Conservation (phyloP, 2,113 vertebrate genomes). For the Calypte anna region DNA sequence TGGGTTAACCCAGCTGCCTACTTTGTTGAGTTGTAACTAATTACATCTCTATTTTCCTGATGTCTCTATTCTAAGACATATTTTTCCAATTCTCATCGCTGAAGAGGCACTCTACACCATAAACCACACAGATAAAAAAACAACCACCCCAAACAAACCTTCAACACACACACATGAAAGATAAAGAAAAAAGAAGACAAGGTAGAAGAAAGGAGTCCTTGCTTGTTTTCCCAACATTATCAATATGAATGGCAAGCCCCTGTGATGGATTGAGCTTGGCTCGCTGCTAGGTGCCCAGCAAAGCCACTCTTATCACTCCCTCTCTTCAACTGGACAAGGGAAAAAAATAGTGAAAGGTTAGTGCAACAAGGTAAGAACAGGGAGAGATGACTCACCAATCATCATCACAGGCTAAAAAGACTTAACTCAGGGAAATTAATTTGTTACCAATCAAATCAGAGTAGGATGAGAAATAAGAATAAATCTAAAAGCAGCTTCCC, state of each 20-base stretch:
- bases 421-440: background rate
- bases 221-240: background rate
- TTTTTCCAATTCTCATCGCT: background rate
- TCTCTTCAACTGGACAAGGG: background rate
- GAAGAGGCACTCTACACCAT: background rate
- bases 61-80: background rate
- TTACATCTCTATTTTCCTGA: background rate
- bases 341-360: background rate
- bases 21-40: background rate
- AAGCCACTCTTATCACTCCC: background rate
- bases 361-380: background rate
- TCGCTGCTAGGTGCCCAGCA: background rate
- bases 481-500: background rate
- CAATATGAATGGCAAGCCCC: background rate
- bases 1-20: background rate
- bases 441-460: background rate
- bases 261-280: background rate
- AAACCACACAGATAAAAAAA: background rate
- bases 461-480: background rate
- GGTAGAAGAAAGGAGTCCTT: background rate
- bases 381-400: background rate
- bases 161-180: fast-evolving
- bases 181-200: background rate
- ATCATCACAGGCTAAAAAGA: background rate
- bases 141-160: background rate